Conservation (phyloP, 1,140 invertebrate genomes). For the Bombus difficillimus region DNA sequence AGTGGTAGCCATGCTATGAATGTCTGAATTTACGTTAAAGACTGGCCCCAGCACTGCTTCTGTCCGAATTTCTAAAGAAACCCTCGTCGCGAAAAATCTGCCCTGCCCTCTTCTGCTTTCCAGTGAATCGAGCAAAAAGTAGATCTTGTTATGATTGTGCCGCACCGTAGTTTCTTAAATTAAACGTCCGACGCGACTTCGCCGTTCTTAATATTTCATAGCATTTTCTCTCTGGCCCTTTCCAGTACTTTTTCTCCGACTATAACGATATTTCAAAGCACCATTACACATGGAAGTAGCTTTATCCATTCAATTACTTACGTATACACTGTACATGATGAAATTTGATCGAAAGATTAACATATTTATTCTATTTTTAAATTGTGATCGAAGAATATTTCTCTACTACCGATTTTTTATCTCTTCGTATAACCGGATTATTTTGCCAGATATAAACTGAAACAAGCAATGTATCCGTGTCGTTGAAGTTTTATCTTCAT, state of each 20-base stretch:
- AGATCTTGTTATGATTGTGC: neutral
- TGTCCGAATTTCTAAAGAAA: conserved; percentile 35
- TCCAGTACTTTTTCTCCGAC: neutral
- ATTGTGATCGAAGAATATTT: no score
- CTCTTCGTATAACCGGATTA: no score
- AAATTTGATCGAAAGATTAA: neutral
- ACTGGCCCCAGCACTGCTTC: conserved; percentile 1
- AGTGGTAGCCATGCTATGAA: conserved; percentile 11
- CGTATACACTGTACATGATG: neutral
- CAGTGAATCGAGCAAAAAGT: conserved; percentile 1
- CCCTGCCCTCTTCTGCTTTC: neutral
- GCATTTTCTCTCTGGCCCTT: no score
- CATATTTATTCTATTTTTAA: no score
- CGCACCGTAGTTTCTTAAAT: neutral
- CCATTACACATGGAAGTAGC: neutral
- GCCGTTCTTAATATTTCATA: neutral
- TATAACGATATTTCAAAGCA: neutral
- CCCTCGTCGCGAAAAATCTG: conserved; percentile 17
- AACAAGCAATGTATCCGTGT: no score
- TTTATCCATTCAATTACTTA: neutral
- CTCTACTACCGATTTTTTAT: no score
- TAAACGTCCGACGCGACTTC: neutral
- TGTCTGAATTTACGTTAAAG: conserved; percentile 36
- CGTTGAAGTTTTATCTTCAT: no score
- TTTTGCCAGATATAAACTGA: no score